These are phyloP conservation scores for Sciurus vulgaris DNA, from an alignment of 2,797 vertebrate species.

Conservation along the genomic window DNA sequence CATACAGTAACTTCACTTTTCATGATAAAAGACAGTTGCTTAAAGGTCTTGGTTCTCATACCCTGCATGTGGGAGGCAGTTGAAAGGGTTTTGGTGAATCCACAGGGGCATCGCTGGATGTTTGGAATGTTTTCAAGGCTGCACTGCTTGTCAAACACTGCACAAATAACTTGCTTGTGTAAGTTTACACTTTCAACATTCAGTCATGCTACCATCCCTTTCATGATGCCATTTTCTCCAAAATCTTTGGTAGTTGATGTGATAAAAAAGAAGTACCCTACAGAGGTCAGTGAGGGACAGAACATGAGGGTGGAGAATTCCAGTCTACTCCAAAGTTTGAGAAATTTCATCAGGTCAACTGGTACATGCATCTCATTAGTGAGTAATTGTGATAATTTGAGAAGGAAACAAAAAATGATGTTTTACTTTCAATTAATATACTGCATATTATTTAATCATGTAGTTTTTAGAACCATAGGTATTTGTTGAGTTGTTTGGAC, in stretches of 20 bases:
- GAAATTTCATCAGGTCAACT: not conserved
- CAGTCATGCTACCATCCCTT: not conserved
- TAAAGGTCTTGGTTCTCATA: not conserved
- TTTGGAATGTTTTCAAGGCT: not conserved
- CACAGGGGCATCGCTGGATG: not conserved
- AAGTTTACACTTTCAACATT: not conserved
- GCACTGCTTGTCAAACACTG: not conserved
- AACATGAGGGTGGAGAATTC: not conserved
- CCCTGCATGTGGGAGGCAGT: fast-evolving
- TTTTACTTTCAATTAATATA: not conserved
- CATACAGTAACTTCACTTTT: not conserved
- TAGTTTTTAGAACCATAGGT: not conserved
- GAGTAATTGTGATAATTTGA: not conserved
- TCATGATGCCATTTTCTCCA: not conserved
- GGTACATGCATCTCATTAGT: not conserved
- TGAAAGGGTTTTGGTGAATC: not conserved
- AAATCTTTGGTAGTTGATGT: not conserved
- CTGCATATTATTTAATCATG: not conserved
- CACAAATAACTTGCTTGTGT: not conserved
- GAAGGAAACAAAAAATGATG: not conserved
- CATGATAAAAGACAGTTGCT: not conserved
- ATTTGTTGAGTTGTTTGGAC: not conserved
- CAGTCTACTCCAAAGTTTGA: not conserved
- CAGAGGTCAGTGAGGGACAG: not conserved
- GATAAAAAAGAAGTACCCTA: not conserved